phyloP scores from a whole-genome alignment of 2,113 vertebrate genomes.

The Garra rufa region DNA sequence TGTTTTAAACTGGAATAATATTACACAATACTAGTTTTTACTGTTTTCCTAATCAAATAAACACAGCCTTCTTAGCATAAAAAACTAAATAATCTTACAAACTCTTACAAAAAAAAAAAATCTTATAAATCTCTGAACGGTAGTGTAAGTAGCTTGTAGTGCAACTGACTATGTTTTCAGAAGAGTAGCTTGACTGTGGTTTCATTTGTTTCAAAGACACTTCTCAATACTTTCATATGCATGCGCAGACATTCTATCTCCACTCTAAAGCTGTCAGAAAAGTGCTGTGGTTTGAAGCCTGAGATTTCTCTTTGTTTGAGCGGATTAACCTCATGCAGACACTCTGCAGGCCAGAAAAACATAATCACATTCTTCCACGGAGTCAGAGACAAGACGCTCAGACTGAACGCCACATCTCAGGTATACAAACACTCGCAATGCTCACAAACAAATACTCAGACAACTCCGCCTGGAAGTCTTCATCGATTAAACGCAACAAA shows the following conservation, averaged over 20 bases:
- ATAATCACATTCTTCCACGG: background rate
- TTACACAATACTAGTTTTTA: background rate
- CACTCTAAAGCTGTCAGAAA: constrained; percentile 8
- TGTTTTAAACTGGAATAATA: background rate
- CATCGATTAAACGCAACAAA: background rate
- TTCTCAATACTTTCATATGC: background rate
- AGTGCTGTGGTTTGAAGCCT: constrained; percentile 20
- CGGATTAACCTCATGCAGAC: constrained; percentile 17
- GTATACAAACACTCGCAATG: background rate
- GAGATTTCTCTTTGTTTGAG: constrained; percentile 21
- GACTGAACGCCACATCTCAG: constrained; percentile 4
- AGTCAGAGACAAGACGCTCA: background rate
- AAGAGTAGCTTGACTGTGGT: background rate
- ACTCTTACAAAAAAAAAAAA: too few relatives aligned
- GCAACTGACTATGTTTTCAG: background rate
- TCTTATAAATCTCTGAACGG: background rate
- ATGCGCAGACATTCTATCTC: background rate
- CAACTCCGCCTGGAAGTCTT: background rate
- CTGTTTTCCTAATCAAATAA: background rate
- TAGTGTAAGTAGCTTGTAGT: constrained; percentile 2
- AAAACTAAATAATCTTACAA: background rate
- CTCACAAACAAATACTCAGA: background rate
- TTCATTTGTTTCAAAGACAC: background rate
- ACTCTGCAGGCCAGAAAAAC: constrained; percentile 17
- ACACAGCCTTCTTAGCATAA: background rate